These are phyloP conservation scores for Ptilodon capucinus DNA, from an alignment of 2,888 invertebrate species.

Conservation along the genomic window DNA sequence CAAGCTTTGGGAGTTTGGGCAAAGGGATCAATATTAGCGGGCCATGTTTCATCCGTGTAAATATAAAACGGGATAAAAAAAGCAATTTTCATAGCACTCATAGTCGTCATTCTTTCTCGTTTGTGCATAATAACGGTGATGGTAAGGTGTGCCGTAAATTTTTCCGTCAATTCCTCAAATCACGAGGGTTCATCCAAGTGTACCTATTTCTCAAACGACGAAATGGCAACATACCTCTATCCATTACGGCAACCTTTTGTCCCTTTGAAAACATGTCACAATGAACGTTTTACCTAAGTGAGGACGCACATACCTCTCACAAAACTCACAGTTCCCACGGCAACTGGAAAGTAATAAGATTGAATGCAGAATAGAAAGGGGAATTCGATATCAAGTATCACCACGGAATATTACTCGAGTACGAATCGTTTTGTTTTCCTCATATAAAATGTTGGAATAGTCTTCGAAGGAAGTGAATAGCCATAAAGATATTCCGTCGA, in stretches of 20 bases:
- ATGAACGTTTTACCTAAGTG: conserved; percentile 24
- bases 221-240: conserved; percentile 8
- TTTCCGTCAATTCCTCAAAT: neutral
- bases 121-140: no score
- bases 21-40: no score
- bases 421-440: conserved; percentile 49
- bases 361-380: conserved; percentile 28
- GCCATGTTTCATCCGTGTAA: no score
- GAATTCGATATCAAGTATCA: conserved; percentile 46
- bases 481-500: conserved; percentile 33
- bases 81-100: no score
- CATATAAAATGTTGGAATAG: conserved; percentile 34
- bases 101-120: no score
- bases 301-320: conserved; percentile 27
- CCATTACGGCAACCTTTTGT: conserved; percentile 8
- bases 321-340: conserved; percentile 40
- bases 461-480: conserved; percentile 23
- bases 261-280: neutral
- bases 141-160: neutral
- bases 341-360: conserved; percentile 47
- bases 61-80: no score
- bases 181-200: neutral
- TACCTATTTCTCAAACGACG: conserved; percentile 5
- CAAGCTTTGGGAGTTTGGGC: no score
- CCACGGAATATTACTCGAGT: conserved; percentile 41